These are phyloP conservation scores for Trisateles emortualis DNA, from an alignment of 2,888 invertebrate genomes.

Conservation along the genomic window DNA sequence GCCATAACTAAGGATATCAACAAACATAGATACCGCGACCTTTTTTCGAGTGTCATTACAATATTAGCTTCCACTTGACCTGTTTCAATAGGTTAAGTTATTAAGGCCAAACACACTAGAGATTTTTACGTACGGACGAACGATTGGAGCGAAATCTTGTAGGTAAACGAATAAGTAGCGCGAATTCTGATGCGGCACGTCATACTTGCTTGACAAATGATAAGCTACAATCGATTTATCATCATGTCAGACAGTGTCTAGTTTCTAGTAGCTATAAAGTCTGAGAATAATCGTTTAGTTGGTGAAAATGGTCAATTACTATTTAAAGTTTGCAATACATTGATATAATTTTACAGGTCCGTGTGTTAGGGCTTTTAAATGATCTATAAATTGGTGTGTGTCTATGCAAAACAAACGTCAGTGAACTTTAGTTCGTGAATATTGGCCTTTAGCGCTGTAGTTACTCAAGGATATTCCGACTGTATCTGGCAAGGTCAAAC, in stretches of 20 bases:
- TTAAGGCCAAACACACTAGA: background rate
- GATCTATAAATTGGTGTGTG: constrained; percentile 46
- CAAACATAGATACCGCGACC: constrained; percentile 23
- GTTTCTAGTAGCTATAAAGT: background rate
- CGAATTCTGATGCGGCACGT: background rate
- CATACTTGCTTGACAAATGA: background rate
- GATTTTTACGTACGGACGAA: background rate
- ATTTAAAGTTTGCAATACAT: too few relatives aligned
- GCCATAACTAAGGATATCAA: constrained; percentile 19
- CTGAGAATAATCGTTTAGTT: too few relatives aligned
- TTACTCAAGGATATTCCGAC: constrained; percentile 49
- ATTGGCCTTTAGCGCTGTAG: constrained; percentile 33
- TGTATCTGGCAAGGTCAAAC: constrained; percentile 36
- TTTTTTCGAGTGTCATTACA: constrained; percentile 33
- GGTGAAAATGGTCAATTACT: too few relatives aligned
- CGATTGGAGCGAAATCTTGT: background rate
- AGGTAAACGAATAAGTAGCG: background rate
- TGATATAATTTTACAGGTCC: background rate
- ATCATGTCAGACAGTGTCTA: background rate
- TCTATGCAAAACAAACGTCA: constrained; percentile 38
- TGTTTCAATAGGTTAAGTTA: background rate
- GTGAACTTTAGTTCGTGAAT: constrained; percentile 47
- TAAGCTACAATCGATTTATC: background rate
- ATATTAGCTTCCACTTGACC: constrained; percentile 18
- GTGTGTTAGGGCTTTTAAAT: background rate